Base-by-base conservation (phyloP, 1,140 invertebrate species). In the Orius laevigatus region DNA sequence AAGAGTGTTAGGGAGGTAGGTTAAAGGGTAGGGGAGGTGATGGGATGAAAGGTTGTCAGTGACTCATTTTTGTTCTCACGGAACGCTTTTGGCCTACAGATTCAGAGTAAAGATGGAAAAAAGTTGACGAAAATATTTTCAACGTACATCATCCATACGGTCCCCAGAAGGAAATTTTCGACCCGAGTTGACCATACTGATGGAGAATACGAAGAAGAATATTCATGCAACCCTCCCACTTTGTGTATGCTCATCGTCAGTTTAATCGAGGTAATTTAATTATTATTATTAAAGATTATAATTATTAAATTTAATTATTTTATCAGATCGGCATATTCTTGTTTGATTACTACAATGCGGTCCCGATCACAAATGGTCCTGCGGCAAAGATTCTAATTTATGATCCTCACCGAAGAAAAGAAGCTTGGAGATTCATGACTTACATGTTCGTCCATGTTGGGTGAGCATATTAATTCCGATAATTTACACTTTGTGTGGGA, bases 371-470 rank as follows among this genome's bases (percentile, higher is more conserved):
- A 3, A 65, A 67, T 20, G 83, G 84, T 11, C 83, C 84, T 14
- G 73, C 79, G 18, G 79, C 81, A 2, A 74, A 70, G 9, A 58
- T 77, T 2, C 79, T 95, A 46, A 90, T 97, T 54, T 98, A 94
- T 65, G 82, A 90, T 69, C 93, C 93, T 0, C 72, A 78, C 53
- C 77, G 81, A 57, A 73, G 93, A 53, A 77, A 80, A 46, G 79
- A 98, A 68, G 79, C 78, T 0, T 98, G 90, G 90, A 73, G 94
- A 56, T 98, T 81, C 63, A 42, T 96, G 6, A 86, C 86, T 1
- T 98, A 98, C 62, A 95, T 96, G 87, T 81, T 97, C 61, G 91
- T 97, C 32, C 93, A 97, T 66, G 81, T 91, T 50, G 90, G 89
- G 82, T 83, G 63, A 71, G 74, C 70, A 12, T 19, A n/a, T n/a